Base-by-base conservation (phyloP, 2,797 vertebrate genomes). In the Picus viridis region DNA sequence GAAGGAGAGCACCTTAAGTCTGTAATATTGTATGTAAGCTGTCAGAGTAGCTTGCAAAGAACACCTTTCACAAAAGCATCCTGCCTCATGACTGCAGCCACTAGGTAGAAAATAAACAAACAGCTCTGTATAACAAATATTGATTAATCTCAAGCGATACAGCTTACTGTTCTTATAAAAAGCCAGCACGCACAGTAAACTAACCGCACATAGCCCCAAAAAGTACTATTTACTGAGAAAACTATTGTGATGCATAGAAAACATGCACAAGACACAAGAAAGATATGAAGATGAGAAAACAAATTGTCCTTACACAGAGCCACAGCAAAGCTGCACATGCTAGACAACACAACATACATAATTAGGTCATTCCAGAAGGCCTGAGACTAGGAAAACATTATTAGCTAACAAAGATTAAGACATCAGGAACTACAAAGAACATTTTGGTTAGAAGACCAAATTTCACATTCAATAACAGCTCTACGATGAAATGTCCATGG, bases 401-500 rank as follows among this genome's bases (percentile, higher is more conserved):
- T 7, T 32, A 58, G 15, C 20, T 59, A 65, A 23, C 13, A 36
- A 72, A 67, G 15, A 58, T 34, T n/a, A 68, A 82, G 78, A 62
- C 16, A 70, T 1, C 29, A 41, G 15, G 16, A 87, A 43, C 27
- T 10, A 64, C 10, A 39, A 61, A 30, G 11, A 88, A 68, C 5
- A 12, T 86, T 62, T 30, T n/a, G 24, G 30, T 27, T 84, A 29
- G 7, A 17, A 1, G 12, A 82, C 30, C 19, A 87, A 49, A 85
- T 51, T 70, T 58, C 27, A 7, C 26, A 63, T 10, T 58, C 78
- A 67, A 15, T n/a, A 53, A 49, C 5, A 84, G 34, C 14, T 29
- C 12, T 27, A 23, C 3, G 1, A 77, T 7, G 19, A 84, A 56
- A 26, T 0, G 0, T 2, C 7, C 17, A 65, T 3, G 8, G 22